phyloP scores from a whole-genome alignment of 2,797 vertebrate species.

The Xerus rutilus region DNA sequence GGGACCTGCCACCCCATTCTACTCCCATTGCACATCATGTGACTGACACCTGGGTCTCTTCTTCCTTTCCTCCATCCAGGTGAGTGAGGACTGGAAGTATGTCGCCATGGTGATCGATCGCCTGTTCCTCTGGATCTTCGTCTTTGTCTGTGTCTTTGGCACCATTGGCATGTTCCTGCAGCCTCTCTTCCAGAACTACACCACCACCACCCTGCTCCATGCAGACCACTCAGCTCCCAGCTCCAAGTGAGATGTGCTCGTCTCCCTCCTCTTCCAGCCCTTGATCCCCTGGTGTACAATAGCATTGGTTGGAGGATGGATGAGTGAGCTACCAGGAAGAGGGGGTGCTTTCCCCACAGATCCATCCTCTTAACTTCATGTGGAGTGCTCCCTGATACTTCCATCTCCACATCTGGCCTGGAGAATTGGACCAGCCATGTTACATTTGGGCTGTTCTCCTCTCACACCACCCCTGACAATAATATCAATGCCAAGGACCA shows the following conservation, averaged over 20 bases:
- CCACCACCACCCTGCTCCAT: constrained; percentile 90
- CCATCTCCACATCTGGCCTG: background rate
- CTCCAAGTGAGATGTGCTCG: constrained; percentile 81
- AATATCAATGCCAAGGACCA: background rate
- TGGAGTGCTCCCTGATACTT: background rate
- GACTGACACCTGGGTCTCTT: background rate
- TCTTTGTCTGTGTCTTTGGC: constrained; percentile 97
- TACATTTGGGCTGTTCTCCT: background rate
- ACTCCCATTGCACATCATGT: background rate
- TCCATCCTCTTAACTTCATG: background rate
- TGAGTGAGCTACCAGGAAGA: background rate
- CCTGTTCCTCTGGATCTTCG: constrained; percentile 98
- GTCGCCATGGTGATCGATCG: constrained; percentile 99
- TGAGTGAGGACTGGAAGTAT: constrained; percentile 99
- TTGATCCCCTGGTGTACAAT: background rate
- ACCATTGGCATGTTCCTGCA: constrained; percentile 98
- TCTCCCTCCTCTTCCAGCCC: background rate
- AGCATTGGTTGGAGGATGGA: background rate
- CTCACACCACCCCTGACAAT: background rate
- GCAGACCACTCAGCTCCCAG: constrained; percentile 84
- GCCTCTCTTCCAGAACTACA: constrained; percentile 98
- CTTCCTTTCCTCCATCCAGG: constrained; percentile 86
- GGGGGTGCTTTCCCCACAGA: background rate
- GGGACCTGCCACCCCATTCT: too few species aligned
- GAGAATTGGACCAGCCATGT: background rate